phyloP scores from a whole-genome alignment of 1,140 invertebrate genomes.

The Schlechtendalia chinensis region DNA sequence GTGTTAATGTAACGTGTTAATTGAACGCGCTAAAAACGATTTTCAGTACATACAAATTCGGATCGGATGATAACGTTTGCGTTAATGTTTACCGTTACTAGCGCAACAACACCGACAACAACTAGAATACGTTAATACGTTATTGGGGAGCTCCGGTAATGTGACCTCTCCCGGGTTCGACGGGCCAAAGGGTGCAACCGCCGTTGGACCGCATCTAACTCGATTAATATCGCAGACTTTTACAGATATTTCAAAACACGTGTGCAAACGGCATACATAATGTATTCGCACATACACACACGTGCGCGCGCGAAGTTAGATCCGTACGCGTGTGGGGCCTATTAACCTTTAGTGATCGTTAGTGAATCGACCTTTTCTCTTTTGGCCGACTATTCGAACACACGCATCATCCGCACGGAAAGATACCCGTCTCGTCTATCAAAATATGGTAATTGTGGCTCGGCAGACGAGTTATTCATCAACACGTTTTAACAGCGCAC shows the following conservation, averaged over 20 bases:
- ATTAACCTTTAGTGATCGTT: too few relatives aligned
- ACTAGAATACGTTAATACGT: constrained; percentile 16
- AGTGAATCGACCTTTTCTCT: too few relatives aligned
- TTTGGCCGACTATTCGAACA: neutral
- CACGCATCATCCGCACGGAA: too few relatives aligned
- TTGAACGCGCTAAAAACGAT: neutral
- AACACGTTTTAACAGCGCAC: neutral
- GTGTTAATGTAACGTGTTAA: too few relatives aligned
- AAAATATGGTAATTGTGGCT: neutral
- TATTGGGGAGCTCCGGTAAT: neutral
- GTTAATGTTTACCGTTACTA: neutral
- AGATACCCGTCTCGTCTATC: neutral
- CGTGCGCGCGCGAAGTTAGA: too few relatives aligned
- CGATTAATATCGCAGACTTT: neutral
- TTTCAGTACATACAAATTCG: neutral
- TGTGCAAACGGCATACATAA: neutral
- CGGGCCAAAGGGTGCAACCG: neutral
- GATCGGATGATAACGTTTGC: neutral
- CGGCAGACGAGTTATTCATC: constrained; percentile 2
- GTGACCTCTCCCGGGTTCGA: neutral
- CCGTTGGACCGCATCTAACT: neutral
- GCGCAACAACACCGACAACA: neutral
- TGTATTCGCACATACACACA: neutral
- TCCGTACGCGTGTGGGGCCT: too few relatives aligned
- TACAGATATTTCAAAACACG: neutral